These are phyloP conservation scores for Pomatorhinus ruficollis DNA, from an alignment of 2,113 vertebrate species.

Conservation along the genomic window DNA sequence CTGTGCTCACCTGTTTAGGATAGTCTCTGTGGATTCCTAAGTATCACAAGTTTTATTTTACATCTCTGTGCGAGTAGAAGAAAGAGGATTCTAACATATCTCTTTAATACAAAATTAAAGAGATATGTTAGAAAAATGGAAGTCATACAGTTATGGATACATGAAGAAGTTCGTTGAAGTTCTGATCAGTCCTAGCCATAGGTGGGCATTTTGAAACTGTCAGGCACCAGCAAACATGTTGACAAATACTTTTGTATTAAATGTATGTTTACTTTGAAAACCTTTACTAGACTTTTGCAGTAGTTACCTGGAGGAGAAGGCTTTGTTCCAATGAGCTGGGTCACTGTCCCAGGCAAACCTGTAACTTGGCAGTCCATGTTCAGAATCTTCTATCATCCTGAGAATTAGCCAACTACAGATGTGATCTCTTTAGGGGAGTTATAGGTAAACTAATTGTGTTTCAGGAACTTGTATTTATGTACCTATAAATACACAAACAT, in stretches of 20 bases:
- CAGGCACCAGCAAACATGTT: neutral
- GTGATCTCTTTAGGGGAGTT: neutral
- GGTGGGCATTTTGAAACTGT: neutral
- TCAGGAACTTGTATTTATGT: neutral
- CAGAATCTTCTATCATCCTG: neutral
- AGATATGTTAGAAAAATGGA: neutral
- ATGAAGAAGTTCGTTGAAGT: neutral
- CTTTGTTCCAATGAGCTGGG: neutral
- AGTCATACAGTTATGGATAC: accelerated
- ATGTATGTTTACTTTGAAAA: neutral
- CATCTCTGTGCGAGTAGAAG: neutral
- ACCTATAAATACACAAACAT: neutral
- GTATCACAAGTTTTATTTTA: neutral
- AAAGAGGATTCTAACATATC: neutral
- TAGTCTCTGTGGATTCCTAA: neutral
- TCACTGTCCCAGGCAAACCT: neutral
- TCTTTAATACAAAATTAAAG: neutral
- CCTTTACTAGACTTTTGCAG: neutral
- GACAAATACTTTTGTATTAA: neutral
- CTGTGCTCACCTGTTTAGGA: neutral
- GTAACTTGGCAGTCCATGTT: neutral
- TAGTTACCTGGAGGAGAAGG: neutral
- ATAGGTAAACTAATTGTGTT: neutral
- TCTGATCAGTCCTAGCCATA: neutral
- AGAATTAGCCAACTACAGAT: neutral